Evolutionary conservation across 1,140 invertebrate genomes (phyloP).

Genomic region (Parasteatoda tepidariorum): DNA sequence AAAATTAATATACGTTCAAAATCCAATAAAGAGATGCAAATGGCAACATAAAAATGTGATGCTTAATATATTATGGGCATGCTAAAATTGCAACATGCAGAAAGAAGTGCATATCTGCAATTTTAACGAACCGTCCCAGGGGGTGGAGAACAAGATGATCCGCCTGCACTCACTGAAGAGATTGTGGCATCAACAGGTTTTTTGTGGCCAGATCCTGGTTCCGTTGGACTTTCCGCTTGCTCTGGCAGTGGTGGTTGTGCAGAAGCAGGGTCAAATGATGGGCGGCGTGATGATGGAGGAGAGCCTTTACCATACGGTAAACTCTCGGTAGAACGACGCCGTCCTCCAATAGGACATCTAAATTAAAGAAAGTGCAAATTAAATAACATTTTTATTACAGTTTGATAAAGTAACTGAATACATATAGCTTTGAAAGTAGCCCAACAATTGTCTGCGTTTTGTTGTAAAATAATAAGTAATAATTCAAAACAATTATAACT

Average conservation of each 20-base stretch:
- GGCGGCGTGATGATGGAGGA: slow-evolving; percentile 44
- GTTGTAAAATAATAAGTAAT: too few species aligned
- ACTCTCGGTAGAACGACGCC: slow-evolving; percentile 47
- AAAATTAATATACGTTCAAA: too few species aligned
- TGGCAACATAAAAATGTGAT: too few species aligned
- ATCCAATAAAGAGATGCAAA: too few species aligned
- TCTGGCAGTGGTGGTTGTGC: slow-evolving; percentile 43
- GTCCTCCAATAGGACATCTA: slow-evolving; percentile 49
- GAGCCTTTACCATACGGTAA: slow-evolving; percentile 52
- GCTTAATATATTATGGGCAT: too few species aligned
- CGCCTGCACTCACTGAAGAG: slow-evolving; percentile 48
- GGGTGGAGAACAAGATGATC: slow-evolving; percentile 51
- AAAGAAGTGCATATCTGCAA: background rate
- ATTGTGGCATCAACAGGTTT: slow-evolving; percentile 50
- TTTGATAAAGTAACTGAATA: too few species aligned
- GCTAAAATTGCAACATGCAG: background rate
- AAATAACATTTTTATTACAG: too few species aligned
- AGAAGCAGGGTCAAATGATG: slow-evolving; percentile 36
- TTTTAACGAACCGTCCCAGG: slow-evolving; percentile 47
- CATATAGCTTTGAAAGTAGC: too few species aligned
- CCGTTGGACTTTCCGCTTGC: slow-evolving; percentile 48
- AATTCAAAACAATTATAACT: too few species aligned
- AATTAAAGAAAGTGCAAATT: too few species aligned
- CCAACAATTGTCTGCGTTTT: too few species aligned
- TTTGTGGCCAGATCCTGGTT: slow-evolving; percentile 3